Evolutionary conservation across 1,140 invertebrate genomes (phyloP), one percentile per base, ranked within the genome.

Genomic region (Diorhabda elongata): DNA sequence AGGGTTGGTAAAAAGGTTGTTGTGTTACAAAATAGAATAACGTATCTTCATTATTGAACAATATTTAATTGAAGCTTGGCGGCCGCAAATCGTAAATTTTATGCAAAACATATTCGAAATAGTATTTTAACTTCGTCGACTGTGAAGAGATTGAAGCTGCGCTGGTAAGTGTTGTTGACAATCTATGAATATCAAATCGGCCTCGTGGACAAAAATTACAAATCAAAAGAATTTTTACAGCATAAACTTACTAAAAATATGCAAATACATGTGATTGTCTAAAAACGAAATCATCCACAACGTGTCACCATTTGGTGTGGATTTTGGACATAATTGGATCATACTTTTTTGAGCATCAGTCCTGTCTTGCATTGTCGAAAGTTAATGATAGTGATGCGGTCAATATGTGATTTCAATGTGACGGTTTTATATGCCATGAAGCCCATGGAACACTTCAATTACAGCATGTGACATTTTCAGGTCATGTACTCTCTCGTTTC

Each of bases 301-400:
- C 63, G 75, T 67, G 74, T 79, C 62, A 80, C 73, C 69, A 75
- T 81, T 75, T 78, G 76, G 77, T 79, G 74, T 60, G 76, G 74
- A 73, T 75, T 82, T 74, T 77, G 70, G 76, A 75, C 71, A 76
- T 81, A 9, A 79, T 77, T 72, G 77, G 77, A 65, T 67, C 73
- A 70, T 78, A 68, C 63, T 76, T 76, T 60, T 76, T 76, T 62
- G 52, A 66, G 58, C 66, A 66, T 66, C 58, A 67, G 64, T 52
- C 62, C 62, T 59, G 47, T 67, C 59, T 62, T 64, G 67, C 57
- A 69, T 58, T 68, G 59, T 45, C 61, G n/a, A 69, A 69, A 69
- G 63, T 58, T 61, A 56, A 64, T 69, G 61, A 64, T 69, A 64
- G 63, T 69, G 47, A 68, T 68, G 59, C 63, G 56, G 60, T 44